phyloP scores from a whole-genome alignment of 2,888 invertebrate genomes.

The Agriopis leucophaearia region DNA sequence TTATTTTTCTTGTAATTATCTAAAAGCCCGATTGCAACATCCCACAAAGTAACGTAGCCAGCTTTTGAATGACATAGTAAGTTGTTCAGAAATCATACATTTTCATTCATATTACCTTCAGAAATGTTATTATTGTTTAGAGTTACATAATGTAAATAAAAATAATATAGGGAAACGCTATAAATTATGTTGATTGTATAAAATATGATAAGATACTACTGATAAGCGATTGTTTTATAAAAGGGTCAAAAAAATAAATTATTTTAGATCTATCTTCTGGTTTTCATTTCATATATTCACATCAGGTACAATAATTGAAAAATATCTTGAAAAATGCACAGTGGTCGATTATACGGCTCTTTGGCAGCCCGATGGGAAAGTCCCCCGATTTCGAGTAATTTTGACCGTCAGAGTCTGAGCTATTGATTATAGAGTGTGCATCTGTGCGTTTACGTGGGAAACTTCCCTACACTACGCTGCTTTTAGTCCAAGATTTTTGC shows the following conservation, averaged over 20 bases:
- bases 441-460: too few species aligned
- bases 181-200: slow-evolving; percentile 77
- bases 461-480: too few species aligned
- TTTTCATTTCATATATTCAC: slow-evolving; percentile 16
- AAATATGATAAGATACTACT: slow-evolving; percentile 65
- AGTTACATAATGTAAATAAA: slow-evolving; percentile 62
- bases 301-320: neutral
- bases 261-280: slow-evolving; percentile 77
- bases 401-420: too few species aligned
- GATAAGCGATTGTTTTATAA: slow-evolving; percentile 83
- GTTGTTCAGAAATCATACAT: slow-evolving; percentile 1
- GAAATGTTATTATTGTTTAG: slow-evolving; percentile 62
- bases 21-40: neutral
- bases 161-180: slow-evolving; percentile 69
- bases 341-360: too few species aligned
- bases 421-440: too few species aligned
- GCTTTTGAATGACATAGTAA: slow-evolving; percentile 2
- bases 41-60: neutral
- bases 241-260: slow-evolving; percentile 81
- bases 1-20: slow-evolving; percentile 8
- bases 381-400: too few species aligned
- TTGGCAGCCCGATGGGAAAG: too few species aligned
- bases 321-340: too few species aligned
- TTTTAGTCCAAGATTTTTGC: too few species aligned
- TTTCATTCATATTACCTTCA: slow-evolving; percentile 45